These are phyloP conservation scores for Leptura quadrifasciata DNA, from an alignment of 2,888 invertebrate genomes.

Conservation along the genomic window DNA sequence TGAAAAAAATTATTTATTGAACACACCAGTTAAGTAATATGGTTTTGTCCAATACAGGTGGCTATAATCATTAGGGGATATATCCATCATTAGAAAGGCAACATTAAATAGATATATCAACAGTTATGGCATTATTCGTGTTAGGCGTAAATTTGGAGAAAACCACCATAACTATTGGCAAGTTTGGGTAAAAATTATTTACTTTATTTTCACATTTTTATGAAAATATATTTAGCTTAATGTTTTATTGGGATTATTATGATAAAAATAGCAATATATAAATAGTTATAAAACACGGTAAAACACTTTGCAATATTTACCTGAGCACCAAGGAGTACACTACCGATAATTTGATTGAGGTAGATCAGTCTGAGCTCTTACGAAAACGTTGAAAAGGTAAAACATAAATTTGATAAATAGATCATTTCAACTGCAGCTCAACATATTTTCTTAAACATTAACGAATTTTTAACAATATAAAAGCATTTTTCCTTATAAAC, in stretches of 20 bases:
- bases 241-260: not conserved
- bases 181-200: conserved; percentile 4
- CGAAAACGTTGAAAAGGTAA: conserved; percentile 44
- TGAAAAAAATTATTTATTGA: not conserved
- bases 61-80: not conserved
- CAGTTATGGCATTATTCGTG: not conserved
- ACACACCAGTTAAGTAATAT: not conserved
- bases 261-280: not conserved
- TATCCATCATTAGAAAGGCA: not conserved
- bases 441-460: conserved; percentile 28
- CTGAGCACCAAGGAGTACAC: conserved; percentile 35
- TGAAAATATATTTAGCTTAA: not conserved
- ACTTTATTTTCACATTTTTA: not conserved
- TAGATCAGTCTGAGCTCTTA: conserved; percentile 52
- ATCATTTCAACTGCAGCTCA: conserved; percentile 45
- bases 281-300: conserved; percentile 24
- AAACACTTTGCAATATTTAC: conserved; percentile 43
- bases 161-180: not conserved
- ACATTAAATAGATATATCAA: not conserved
- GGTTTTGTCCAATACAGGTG: not conserved
- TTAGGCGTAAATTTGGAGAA: not conserved
- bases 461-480: conserved; percentile 41
- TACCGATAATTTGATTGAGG: conserved; percentile 46
- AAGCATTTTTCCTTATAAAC: conserved; percentile 53
- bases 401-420: conserved; percentile 43